A percentile compares a stretch with the other conserved stretches of the same genome.
Conservation (phyloP, 37 sponge, comb jelly and placozoan genomes). For the Aphrocallistes beatrix region DNA sequence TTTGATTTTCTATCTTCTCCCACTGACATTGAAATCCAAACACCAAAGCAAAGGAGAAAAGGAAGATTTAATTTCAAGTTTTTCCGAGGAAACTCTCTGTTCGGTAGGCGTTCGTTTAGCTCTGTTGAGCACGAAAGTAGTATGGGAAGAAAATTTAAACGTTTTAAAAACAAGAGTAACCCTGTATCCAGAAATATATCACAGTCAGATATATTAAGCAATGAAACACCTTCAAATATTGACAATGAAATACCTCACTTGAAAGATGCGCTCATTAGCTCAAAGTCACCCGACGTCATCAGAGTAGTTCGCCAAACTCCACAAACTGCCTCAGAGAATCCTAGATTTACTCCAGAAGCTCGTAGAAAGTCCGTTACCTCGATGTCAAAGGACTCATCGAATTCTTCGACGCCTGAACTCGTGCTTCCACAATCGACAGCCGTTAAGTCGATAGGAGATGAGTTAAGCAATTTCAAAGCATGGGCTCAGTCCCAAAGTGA, state of each 20-base stretch:
- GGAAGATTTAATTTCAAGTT: neutral
- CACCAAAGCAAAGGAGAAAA: neutral
- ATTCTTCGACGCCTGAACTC: neutral
- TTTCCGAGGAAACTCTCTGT: neutral
- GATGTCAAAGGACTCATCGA: neutral
- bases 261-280: neutral
- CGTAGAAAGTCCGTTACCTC: neutral
- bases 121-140: neutral
- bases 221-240: neutral
- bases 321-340: neutral
- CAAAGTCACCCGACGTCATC: neutral
- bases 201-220: neutral
- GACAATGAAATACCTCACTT: neutral
- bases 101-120: neutral
- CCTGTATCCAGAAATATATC: neutral
- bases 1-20: slow-evolving; percentile 16
- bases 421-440: no score
- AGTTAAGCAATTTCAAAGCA: neutral
- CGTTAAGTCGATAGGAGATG: neutral
- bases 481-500: neutral
- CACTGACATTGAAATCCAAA: neutral
- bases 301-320: neutral
- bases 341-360: neutral
- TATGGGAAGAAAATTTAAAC: neutral
- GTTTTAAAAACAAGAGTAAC: neutral